These are phyloP conservation scores for Drosophila insularis DNA, from an alignment of 1,140 invertebrate genomes.

Conservation along the genomic window DNA sequence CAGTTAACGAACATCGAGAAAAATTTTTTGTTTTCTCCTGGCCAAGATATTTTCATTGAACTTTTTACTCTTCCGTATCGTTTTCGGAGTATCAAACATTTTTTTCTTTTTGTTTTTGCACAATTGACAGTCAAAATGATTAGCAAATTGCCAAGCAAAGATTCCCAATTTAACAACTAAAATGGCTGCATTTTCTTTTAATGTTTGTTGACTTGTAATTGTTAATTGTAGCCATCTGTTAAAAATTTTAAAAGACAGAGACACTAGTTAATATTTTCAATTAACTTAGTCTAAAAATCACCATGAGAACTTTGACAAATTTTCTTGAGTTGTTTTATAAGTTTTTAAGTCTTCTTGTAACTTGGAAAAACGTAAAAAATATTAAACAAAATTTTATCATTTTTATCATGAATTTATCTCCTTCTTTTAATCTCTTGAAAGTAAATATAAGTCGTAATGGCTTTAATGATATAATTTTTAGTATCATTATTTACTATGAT, in stretches of 20 bases:
- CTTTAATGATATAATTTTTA: too few relatives aligned
- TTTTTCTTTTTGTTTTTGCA: conserved; percentile 2
- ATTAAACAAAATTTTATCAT: too few relatives aligned
- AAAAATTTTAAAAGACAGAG: conserved; percentile 31
- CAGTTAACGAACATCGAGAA: background rate
- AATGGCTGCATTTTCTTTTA: too few relatives aligned
- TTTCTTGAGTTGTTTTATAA: too few relatives aligned
- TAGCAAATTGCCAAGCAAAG: conserved; percentile 55
- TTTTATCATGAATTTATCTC: too few relatives aligned
- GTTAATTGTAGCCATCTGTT: conserved; percentile 30
- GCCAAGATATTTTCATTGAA: conserved; percentile 56
- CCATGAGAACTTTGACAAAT: too few relatives aligned
- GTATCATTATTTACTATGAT: too few relatives aligned
- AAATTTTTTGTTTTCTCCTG: conserved; percentile 27
- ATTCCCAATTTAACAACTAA: too few relatives aligned
- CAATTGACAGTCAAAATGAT: conserved; percentile 60
- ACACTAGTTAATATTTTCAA: conserved; percentile 23
- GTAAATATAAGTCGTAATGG: too few relatives aligned
- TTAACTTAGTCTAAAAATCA: conserved; percentile 13
- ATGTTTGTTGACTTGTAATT: conserved; percentile 5
- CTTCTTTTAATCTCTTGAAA: too few relatives aligned
- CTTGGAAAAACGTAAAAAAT: too few relatives aligned
- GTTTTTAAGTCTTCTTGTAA: too few relatives aligned
- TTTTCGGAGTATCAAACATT: conserved; percentile 28
- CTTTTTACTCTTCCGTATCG: conserved; percentile 65